Conservation (phyloP, 1,140 invertebrate genomes). For the Brachionus plicatilis region DNA sequence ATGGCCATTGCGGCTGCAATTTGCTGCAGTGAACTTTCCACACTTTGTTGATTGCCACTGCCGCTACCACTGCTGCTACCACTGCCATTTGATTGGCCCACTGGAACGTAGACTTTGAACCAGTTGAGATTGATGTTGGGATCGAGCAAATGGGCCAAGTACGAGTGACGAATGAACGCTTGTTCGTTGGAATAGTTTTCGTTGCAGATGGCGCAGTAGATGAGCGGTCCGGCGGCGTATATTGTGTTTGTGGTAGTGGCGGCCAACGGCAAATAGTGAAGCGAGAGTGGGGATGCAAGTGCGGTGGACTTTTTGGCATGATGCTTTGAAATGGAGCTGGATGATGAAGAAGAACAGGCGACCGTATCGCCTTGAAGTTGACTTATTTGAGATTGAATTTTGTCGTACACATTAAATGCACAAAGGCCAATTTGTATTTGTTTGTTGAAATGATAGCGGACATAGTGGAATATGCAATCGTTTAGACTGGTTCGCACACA, state of each 20-base stretch:
- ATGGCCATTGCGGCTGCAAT: constrained; percentile 38
- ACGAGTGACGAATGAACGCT: constrained; percentile 32
- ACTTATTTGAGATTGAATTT: not conserved
- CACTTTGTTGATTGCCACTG: not conserved
- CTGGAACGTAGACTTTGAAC: constrained; percentile 9
- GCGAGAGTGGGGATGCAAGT: not conserved
- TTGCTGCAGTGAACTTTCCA: constrained; percentile 1
- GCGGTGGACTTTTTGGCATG: not conserved
- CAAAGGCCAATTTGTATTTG: constrained; percentile 28
- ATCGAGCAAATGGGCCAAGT: constrained; percentile 20
- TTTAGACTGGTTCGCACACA: not conserved
- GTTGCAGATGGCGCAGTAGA: constrained; percentile 33
- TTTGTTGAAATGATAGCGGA: constrained; percentile 29
- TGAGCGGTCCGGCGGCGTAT: not conserved
- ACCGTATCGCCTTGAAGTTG: not conserved
- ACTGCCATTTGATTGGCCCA: not conserved
- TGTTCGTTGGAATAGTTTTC: constrained; percentile 39
- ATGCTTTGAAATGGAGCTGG: not conserved
- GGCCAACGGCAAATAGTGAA: not conserved
- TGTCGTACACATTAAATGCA: constrained; percentile 19
- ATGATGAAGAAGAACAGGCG: too few species aligned
- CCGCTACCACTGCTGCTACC: not conserved
- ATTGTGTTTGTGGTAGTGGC: constrained; percentile 8
- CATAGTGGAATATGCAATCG: constrained; percentile 33
- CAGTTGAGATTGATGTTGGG: constrained; percentile 36